These are phyloP conservation scores for Euwallacea fornicatus DNA, from an alignment of 1,140 invertebrate genomes.

Conservation along the genomic window DNA sequence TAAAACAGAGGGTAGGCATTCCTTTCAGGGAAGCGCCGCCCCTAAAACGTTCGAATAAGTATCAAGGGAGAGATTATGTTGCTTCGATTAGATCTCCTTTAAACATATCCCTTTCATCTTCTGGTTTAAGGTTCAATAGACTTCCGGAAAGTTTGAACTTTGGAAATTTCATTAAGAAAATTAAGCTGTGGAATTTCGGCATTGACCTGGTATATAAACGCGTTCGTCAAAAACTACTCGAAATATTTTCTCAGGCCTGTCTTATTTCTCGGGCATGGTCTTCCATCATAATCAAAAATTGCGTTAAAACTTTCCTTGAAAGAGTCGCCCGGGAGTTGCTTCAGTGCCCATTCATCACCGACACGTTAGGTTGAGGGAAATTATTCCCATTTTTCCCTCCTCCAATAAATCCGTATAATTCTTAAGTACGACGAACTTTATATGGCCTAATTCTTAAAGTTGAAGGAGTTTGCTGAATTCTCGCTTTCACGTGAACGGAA, in stretches of 20 bases:
- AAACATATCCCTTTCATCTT: slow-evolving; percentile 30
- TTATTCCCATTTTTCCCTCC: slow-evolving; percentile 6
- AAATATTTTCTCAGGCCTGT: not conserved
- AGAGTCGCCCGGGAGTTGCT: slow-evolving; percentile 4
- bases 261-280: not conserved
- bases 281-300: slow-evolving; percentile 13
- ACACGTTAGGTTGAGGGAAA: slow-evolving; percentile 7
- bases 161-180: slow-evolving; percentile 3
- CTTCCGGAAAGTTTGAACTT: slow-evolving; percentile 15
- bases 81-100: slow-evolving; percentile 21
- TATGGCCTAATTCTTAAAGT: slow-evolving; percentile 4
- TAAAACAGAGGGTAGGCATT: slow-evolving; percentile 15
- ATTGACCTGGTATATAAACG: too few species aligned
- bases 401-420: slow-evolving; percentile 9
- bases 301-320: slow-evolving; percentile 6
- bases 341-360: slow-evolving; percentile 7
- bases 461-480: slow-evolving; percentile 2
- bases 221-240: too few species aligned
- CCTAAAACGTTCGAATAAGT: slow-evolving; percentile 24
- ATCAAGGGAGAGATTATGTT: slow-evolving; percentile 31
- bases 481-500: slow-evolving; percentile 1
- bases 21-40: slow-evolving; percentile 23
- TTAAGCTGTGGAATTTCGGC: not conserved
- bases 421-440: slow-evolving; percentile 3
- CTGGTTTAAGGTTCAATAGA: slow-evolving; percentile 25